phyloP scores from a whole-genome alignment of 2,797 vertebrate species.

The Garrulus glandarius region DNA sequence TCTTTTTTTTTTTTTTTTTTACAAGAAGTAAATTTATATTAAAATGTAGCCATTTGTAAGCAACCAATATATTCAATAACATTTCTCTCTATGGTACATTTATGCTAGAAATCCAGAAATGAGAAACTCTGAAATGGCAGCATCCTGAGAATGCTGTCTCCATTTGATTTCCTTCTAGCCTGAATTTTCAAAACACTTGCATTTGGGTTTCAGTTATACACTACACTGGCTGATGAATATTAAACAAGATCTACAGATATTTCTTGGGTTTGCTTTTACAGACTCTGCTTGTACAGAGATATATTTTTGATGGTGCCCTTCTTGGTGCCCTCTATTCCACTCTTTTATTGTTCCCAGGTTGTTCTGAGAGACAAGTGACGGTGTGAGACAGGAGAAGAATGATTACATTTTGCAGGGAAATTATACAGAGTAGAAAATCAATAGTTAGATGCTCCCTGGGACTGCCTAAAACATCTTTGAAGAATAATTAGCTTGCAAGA shows the following conservation, averaged over 20 bases:
- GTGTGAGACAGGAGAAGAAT: neutral
- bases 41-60: constrained; percentile 11
- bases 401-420: constrained; percentile 14
- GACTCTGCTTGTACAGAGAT: neutral
- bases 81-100: neutral
- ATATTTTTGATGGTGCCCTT: neutral
- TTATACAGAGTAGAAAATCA: constrained; percentile 29
- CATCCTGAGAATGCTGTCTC: neutral
- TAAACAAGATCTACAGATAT: neutral
- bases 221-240: neutral
- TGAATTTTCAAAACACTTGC: neutral
- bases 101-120: neutral
- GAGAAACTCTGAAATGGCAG: neutral
- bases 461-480: constrained; percentile 40
- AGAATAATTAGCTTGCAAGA: constrained; percentile 44
- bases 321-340: constrained; percentile 17
- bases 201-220: neutral
- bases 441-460: constrained; percentile 18
- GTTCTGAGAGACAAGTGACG: constrained; percentile 1
- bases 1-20: neutral
- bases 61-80: neutral
- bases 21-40: neutral
- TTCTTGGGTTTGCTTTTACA: neutral
- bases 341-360: constrained; percentile 14
- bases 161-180: neutral